Conservation (phyloP, 1,140 invertebrate species). For the Anoplolepis gracilipes region DNA sequence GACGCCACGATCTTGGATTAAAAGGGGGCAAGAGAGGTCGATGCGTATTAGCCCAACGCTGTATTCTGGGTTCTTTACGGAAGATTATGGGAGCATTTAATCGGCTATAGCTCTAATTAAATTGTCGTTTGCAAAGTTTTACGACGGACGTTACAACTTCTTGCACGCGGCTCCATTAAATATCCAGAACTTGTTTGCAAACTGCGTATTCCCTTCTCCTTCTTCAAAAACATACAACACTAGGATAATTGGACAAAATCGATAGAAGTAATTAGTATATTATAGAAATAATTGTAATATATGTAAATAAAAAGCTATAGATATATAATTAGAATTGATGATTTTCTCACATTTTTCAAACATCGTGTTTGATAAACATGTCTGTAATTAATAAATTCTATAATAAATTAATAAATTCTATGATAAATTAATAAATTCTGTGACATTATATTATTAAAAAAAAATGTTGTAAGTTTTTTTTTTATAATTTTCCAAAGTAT, state of each 20-base stretch:
- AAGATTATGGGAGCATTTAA: neutral
- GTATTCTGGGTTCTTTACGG: neutral
- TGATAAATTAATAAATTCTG: neutral
- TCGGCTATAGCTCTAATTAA: conserved; percentile 18
- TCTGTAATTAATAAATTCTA: no score
- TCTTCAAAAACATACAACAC: neutral
- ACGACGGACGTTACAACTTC: neutral
- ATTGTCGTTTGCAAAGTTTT: neutral
- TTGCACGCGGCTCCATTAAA: neutral
- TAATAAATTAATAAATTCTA: neutral
- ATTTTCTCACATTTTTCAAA: neutral
- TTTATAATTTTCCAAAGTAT: neutral
- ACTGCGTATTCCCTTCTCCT: neutral
- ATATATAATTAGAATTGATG: neutral
- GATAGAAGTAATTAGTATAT: neutral
- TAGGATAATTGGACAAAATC: neutral
- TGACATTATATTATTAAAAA: neutral
- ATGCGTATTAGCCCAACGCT: conserved; percentile 20
- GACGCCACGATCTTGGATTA: conserved; percentile 25
- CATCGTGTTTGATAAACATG: neutral
- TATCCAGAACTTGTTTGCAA: neutral
- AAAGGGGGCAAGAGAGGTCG: conserved; percentile 50
- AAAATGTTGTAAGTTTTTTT: neutral
- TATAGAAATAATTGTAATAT: no score
- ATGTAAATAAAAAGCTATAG: neutral